Conservation (phyloP, 1,140 invertebrate species). For the Trichonephila clavata region DNA sequence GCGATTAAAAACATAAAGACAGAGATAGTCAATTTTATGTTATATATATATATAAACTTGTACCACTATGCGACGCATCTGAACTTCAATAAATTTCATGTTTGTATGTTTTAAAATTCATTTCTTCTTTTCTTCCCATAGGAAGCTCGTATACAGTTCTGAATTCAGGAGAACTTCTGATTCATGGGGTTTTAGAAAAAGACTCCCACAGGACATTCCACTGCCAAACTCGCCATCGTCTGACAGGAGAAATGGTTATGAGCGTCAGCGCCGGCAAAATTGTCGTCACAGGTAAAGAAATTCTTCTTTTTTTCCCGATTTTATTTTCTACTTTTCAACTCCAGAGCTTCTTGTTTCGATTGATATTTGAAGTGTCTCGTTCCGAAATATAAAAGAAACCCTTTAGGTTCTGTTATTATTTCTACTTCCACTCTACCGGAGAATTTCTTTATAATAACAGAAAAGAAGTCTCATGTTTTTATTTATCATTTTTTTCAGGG, state of each 20-base stretch:
- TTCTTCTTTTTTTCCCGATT: not conserved
- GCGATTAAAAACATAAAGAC: no score
- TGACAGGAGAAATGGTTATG: slow-evolving; percentile 69
- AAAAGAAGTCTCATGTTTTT: not conserved
- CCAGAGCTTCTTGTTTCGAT: not conserved
- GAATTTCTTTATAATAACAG: slow-evolving; percentile 50
- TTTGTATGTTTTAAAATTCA: not conserved
- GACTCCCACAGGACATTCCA: slow-evolving; percentile 68
- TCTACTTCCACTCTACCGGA: not conserved
- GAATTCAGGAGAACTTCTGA: slow-evolving; percentile 72
- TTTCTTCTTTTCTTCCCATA: slow-evolving; percentile 39
- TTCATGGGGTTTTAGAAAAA: slow-evolving; percentile 53
- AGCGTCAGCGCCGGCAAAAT: slow-evolving; percentile 69
- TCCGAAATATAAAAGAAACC: not conserved
- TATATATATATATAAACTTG: no score
- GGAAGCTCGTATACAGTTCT: slow-evolving; percentile 74
- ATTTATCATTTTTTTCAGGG: not conserved
- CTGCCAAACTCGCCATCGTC: slow-evolving; percentile 69
- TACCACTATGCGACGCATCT: no score
- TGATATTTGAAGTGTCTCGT: slow-evolving; percentile 22
- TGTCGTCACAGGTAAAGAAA: slow-evolving; percentile 73
- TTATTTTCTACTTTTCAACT: not conserved
- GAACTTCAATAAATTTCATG: not conserved
- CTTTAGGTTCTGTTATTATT: slow-evolving; percentile 35
- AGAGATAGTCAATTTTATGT: no score